phyloP scores from a whole-genome alignment of 2,113 vertebrate genomes.

The Solea senegalensis region DNA sequence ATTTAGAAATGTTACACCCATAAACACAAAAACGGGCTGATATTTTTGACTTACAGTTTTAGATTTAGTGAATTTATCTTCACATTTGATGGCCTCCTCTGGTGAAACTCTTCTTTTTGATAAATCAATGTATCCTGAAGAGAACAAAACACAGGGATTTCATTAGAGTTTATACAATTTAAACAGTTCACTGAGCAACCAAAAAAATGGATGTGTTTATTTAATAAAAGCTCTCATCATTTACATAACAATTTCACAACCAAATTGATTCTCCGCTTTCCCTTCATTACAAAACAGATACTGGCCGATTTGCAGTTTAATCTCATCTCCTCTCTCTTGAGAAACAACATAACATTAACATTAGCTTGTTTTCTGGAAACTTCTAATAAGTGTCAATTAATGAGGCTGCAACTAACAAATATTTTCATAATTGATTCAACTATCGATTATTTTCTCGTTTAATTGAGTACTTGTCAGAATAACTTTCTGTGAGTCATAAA shows the following conservation, averaged over 20 bases:
- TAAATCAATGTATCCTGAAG: constrained; percentile 94
- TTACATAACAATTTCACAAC: too few relatives aligned
- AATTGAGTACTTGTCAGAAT: too few relatives aligned
- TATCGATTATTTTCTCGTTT: too few relatives aligned
- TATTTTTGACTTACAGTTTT: constrained; percentile 90
- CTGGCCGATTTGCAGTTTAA: too few relatives aligned
- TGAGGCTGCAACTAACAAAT: too few relatives aligned
- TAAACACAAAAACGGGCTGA: neutral
- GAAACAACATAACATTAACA: too few relatives aligned
- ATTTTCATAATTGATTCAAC: too few relatives aligned
- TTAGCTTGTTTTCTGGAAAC: neutral
- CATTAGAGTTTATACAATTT: neutral
- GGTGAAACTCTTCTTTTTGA: constrained; percentile 99
- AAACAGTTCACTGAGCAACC: neutral
- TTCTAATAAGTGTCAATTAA: neutral
- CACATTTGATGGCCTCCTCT: constrained; percentile 98
- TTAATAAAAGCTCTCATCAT: neutral
- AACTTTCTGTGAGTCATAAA: too few relatives aligned
- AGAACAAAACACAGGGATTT: neutral
- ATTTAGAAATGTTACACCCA: neutral
- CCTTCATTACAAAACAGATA: too few relatives aligned
- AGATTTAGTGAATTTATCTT: constrained; percentile 99
- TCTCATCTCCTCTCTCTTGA: too few relatives aligned
- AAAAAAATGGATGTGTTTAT: neutral
- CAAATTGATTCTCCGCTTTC: too few relatives aligned